phyloP scores from a whole-genome alignment of 2,888 invertebrate species.

The Amphipyra berbera region DNA sequence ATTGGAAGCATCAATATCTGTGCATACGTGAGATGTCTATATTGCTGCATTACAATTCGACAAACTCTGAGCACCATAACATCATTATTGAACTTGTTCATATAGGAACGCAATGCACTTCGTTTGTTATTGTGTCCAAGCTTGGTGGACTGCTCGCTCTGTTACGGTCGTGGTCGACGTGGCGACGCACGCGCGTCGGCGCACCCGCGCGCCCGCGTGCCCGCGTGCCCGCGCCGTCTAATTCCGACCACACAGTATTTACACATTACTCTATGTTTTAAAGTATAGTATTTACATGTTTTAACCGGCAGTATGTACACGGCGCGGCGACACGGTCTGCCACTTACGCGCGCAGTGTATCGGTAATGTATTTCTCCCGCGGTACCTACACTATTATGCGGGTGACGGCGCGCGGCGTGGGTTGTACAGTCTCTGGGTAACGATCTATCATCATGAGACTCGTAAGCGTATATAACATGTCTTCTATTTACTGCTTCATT shows the following conservation, averaged over 20 bases:
- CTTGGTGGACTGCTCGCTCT: no score
- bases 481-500: no score
- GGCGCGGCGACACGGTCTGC: background rate
- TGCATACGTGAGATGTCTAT: no score
- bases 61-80: background rate
- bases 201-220: no score
- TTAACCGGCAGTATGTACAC: no score
- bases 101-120: no score
- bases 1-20: no score
- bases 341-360: background rate
- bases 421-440: no score
- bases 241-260: background rate
- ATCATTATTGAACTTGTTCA: background rate
- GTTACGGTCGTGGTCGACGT: background rate
- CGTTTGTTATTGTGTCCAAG: background rate
- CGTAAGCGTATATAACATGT: no score
- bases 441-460: no score
- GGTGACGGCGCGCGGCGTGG: background rate
- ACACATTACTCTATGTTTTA: no score
- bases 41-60: no score
- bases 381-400: background rate
- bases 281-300: background rate
- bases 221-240: background rate
- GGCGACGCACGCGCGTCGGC: background rate
- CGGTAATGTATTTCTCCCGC: background rate